Evolutionary conservation across 2,113 vertebrate species (phyloP).

Genomic region (Campylorhamphus procurvoides): DNA sequence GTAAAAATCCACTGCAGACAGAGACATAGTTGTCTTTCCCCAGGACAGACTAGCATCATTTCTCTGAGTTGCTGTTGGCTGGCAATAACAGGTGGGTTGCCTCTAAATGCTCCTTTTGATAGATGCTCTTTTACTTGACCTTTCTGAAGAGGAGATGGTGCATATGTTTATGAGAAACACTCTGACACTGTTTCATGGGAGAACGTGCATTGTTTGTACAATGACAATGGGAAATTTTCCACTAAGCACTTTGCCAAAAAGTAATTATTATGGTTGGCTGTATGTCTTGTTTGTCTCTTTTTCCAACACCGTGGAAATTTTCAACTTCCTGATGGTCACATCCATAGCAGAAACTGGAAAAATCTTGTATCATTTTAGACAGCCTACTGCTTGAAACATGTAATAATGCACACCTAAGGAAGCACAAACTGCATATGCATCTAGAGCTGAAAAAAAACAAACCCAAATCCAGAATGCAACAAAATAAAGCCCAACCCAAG

Average conservation of each 20-base stretch:
- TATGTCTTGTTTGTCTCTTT: conserved; percentile 42
- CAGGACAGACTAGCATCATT: conserved; percentile 25
- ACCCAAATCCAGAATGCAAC: neutral
- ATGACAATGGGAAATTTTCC: conserved; percentile 63
- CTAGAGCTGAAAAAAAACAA: neutral
- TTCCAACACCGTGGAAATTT: neutral
- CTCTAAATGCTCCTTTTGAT: conserved; percentile 64
- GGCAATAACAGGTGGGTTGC: conserved; percentile 55
- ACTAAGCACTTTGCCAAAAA: conserved; percentile 46
- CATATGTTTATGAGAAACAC: conserved; percentile 62
- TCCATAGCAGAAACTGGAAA: conserved; percentile 1
- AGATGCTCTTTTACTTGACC: conserved; percentile 68
- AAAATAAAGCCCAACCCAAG: neutral
- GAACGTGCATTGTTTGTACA: conserved; percentile 63
- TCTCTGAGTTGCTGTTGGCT: conserved; percentile 40
- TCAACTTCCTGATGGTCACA: neutral
- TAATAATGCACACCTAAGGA: neutral
- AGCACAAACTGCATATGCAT: neutral
- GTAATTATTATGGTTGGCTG: conserved; percentile 35
- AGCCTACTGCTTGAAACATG: neutral
- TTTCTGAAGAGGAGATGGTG: conserved; percentile 59
- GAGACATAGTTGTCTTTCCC: conserved; percentile 46
- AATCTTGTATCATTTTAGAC: neutral
- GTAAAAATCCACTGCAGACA: conserved; percentile 36
- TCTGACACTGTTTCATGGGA: conserved; percentile 53